Percentiles rank a stretch among this genome's conserved stretches.
These are phyloP conservation scores for Eupeodes luniger DNA, from an alignment of 2,888 invertebrate species.

Conservation along the genomic window DNA sequence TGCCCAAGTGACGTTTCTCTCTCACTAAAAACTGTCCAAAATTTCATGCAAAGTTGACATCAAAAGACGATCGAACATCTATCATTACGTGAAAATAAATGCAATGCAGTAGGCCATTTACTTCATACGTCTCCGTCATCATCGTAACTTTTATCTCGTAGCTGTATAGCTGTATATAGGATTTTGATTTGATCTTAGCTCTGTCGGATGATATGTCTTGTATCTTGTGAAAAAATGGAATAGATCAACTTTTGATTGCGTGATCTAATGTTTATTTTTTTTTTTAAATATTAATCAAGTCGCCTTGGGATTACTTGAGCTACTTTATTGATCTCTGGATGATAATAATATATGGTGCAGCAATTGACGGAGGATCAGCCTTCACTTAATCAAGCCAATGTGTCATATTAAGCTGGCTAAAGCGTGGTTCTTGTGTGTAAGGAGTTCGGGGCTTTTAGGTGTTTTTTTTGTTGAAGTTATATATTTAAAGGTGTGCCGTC, in stretches of 20 bases:
- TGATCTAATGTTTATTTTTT: constrained; percentile 49
- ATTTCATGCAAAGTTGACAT: constrained; percentile 74
- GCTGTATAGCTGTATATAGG: constrained; percentile 2
- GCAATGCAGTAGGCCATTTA: constrained; percentile 40
- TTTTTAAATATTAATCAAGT: constrained; percentile 60
- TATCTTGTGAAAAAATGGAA: constrained; percentile 25
- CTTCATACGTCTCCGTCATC: not conserved
- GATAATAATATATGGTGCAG: not conserved
- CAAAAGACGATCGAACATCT: constrained; percentile 71
- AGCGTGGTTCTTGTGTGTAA: not conserved
- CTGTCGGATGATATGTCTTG: constrained; percentile 53
- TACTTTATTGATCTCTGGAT: constrained; percentile 12
- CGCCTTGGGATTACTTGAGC: constrained; percentile 50
- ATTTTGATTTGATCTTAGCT: constrained; percentile 43
- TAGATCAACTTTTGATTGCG: constrained; percentile 60
- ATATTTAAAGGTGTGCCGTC: not conserved
- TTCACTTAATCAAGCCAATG: constrained; percentile 14
- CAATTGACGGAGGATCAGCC: not conserved
- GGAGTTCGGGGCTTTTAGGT: not conserved
- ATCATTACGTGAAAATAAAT: constrained; percentile 69
- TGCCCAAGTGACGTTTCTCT: constrained; percentile 29
- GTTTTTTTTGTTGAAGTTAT: not conserved
- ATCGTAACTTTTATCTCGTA: constrained; percentile 5
- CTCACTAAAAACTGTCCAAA: constrained; percentile 62
- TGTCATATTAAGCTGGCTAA: not conserved